Evolutionary conservation across 1,140 invertebrate species (phyloP), one percentile per base, ranked within the genome.

Genomic region (Latrodectus geometricus): DNA sequence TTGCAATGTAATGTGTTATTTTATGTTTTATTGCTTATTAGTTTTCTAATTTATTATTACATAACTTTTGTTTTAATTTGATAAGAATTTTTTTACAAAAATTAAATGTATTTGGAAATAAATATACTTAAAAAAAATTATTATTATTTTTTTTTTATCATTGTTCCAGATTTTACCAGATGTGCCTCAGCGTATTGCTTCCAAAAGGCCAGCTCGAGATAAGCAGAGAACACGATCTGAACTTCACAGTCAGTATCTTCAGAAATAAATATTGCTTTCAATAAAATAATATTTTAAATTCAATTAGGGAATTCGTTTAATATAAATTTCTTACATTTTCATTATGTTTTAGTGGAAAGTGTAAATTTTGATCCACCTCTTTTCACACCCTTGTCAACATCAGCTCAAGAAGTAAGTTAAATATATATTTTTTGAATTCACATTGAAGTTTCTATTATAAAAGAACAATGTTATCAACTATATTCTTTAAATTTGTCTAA

Each of bases 171-270:
- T 94, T 74, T 93, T 97, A 88, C 94, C 95, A 69, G 95, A 96
- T 92, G 96, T 98, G 88, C 97, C 97, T 23, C 96, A 97, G 89
- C 94, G 97, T 88, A 98, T 98, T 90, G 94, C 96, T 74, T 96
- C 95, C n/a, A 94, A 95, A 91, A 93, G 94, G 90, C 95, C 95
- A 88, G 93, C 94, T 88, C 93, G 93, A 90, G 91, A 93, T 86
- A 94, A 94, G 90, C 92, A 92, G 89, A 93, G 93, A 91, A 90
- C 91, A 73, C 88, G 89, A 82, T 91, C 92, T 74, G 91, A 92
- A 88, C 86, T 91, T 73, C 89, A 91, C 88, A 91, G 91, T 92
- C 90, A 91, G 90, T 90, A 35, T 7, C 5, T 35, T 35, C 5
- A 35, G 35, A 35, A 35, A 35, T 35, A 35, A 5, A 35, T 35